Conservation (phyloP, 1,140 invertebrate species). For the Cyclina sinensis region DNA sequence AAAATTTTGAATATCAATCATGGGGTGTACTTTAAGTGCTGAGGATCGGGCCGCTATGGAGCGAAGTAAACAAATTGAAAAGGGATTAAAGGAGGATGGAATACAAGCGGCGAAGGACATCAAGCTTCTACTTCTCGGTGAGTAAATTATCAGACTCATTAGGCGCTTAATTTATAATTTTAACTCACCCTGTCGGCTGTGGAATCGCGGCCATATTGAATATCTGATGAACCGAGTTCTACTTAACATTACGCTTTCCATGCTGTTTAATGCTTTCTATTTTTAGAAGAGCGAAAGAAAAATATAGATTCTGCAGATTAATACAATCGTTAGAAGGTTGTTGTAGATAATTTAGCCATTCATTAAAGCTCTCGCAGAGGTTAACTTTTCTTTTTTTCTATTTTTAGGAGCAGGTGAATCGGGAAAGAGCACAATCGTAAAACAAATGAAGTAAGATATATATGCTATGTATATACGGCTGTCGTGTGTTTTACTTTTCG, state of each 20-base stretch:
- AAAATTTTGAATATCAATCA: constrained; percentile 85
- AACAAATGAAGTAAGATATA: constrained; percentile 96
- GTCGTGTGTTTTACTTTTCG: not conserved
- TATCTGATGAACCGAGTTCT: constrained; percentile 56
- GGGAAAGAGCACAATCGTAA: constrained; percentile 98
- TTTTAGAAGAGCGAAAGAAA: constrained; percentile 49
- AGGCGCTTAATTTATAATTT: constrained; percentile 41
- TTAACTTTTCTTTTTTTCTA: constrained; percentile 43
- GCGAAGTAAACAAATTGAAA: constrained; percentile 99
- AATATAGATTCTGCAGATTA: constrained; percentile 40
- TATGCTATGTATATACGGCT: not conserved
- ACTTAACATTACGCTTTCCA: constrained; percentile 58
- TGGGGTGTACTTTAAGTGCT: constrained; percentile 99
- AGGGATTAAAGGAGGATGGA: constrained; percentile 99
- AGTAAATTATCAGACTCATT: constrained; percentile 76
- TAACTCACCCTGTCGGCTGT: constrained; percentile 12
- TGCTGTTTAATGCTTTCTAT: constrained; percentile 62
- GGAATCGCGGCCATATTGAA: constrained; percentile 62
- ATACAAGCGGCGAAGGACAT: constrained; percentile 99
- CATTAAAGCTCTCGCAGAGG: not conserved
- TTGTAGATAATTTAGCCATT: not conserved
- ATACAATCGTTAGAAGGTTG: not conserved
- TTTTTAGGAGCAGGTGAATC: constrained; percentile 96
- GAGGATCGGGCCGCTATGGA: constrained; percentile 98
- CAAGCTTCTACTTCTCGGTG: constrained; percentile 98